Percentiles rank a stretch among this genome's conserved stretches.
phyloP scores from a whole-genome alignment of 1,140 invertebrate genomes.

The Drosophila miranda region DNA sequence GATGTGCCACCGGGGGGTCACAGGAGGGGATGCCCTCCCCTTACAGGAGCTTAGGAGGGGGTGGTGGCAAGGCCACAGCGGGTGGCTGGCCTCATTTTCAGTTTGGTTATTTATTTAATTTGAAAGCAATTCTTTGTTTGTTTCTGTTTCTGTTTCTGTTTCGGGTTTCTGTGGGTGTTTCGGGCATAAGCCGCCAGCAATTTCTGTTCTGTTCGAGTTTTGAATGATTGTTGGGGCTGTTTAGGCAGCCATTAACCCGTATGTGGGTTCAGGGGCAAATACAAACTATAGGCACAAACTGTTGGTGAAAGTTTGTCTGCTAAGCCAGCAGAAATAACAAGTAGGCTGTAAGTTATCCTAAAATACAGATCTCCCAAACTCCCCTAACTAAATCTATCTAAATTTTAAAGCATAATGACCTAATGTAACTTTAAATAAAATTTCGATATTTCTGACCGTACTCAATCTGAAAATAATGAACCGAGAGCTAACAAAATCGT shows the following conservation, averaged over 20 bases:
- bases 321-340: neutral
- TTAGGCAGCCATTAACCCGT: constrained; percentile 39
- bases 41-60: neutral
- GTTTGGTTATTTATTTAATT: constrained; percentile 70
- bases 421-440: too few relatives aligned
- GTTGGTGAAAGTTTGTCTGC: neutral
- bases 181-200: constrained; percentile 31
- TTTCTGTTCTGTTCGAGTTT: constrained; percentile 31
- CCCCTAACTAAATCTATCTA: too few relatives aligned
- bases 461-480: too few relatives aligned
- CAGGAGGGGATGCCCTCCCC: too few relatives aligned
- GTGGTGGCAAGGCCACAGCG: constrained; percentile 6
- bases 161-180: constrained; percentile 26
- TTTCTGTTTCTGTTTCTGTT: constrained; percentile 14
- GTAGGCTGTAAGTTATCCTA: too few relatives aligned
- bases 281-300: too few relatives aligned
- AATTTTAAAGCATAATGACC: too few relatives aligned
- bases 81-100: constrained; percentile 22
- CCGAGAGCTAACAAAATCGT: too few relatives aligned
- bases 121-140: constrained; percentile 59
- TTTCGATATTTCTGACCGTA: too few relatives aligned
- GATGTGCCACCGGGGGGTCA: constrained; percentile 19
- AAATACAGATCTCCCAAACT: too few relatives aligned
- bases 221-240: constrained; percentile 23
- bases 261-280: neutral